A percentile compares a stretch with the other conserved stretches of the same genome.
phyloP scores from a whole-genome alignment of 53 echinoderm and acorn worm genomes.

The Antedon mediterranea region DNA sequence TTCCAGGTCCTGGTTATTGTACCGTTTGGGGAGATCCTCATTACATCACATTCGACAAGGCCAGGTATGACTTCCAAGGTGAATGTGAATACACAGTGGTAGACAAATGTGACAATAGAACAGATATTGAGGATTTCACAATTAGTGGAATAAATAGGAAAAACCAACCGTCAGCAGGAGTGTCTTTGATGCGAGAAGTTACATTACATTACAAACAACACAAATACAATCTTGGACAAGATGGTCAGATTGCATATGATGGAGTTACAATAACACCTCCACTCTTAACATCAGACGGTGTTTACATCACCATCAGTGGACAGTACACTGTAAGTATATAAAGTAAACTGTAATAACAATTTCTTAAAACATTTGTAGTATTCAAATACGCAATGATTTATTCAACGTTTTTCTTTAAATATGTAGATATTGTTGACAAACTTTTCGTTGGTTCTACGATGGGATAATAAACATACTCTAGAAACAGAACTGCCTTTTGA shows the following conservation, averaged over 20 bases:
- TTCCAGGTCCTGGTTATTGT: conserved; percentile 33
- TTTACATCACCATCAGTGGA: conserved; percentile 31
- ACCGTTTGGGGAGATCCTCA: conserved; percentile 68
- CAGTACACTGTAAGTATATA: conserved; percentile 36
- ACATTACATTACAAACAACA: conserved; percentile 13
- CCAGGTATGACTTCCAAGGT: conserved; percentile 43
- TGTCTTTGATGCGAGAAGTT: conserved; percentile 36
- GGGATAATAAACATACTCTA: conserved; percentile 28
- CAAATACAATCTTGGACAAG: conserved; percentile 13
- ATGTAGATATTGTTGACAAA: conserved; percentile 23
- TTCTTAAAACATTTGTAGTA: background rate
- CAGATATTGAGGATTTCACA: conserved; percentile 22
- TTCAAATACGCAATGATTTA: background rate
- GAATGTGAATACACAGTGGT: conserved; percentile 42
- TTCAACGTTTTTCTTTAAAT: too few species aligned
- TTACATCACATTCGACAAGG: conserved; percentile 45
- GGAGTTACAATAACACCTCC: conserved; percentile 45
- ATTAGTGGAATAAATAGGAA: conserved; percentile 37
- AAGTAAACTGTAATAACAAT: background rate
- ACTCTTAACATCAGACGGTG: conserved; percentile 18
- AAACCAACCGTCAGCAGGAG: conserved; percentile 22
- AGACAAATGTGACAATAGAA: conserved; percentile 13
- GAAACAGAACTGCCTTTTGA: conserved; percentile 20
- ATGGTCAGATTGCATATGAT: conserved; percentile 27
- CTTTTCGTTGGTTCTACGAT: conserved; percentile 29